A percentile compares a stretch with the other conserved stretches of the same genome.
phyloP scores from a whole-genome alignment of 2,888 invertebrate species.

The Venusia cambrica region DNA sequence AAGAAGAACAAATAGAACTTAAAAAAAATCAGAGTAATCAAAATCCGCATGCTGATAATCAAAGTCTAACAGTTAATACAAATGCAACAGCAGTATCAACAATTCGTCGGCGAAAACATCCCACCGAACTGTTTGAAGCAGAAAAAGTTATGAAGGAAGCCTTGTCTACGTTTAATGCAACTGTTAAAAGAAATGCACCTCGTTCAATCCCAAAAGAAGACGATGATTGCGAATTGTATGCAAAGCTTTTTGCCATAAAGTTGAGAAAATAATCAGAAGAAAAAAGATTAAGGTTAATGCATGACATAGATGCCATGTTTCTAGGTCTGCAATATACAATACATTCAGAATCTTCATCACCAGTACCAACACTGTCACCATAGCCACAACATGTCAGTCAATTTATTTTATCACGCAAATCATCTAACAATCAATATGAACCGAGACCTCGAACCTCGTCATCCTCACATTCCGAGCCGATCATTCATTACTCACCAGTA shows the following conservation, averaged over 20 bases:
- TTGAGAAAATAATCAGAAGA: slow-evolving; percentile 14
- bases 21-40: no score
- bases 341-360: slow-evolving; percentile 15
- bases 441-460: slow-evolving; percentile 14
- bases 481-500: no score
- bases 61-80: slow-evolving; percentile 12
- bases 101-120: slow-evolving; percentile 15
- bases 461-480: no score
- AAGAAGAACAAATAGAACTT: no score
- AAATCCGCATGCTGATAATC: no score
- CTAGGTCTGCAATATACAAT: slow-evolving; percentile 9
- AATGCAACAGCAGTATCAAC: slow-evolving; percentile 15
- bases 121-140: slow-evolving; percentile 17
- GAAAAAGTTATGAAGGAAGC: slow-evolving; percentile 27
- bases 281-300: slow-evolving; percentile 15
- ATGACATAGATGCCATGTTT: slow-evolving; percentile 15
- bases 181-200: slow-evolving; percentile 24
- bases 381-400: slow-evolving; percentile 8
- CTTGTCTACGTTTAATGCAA: slow-evolving; percentile 22
- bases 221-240: slow-evolving; percentile 16
- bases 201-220: slow-evolving; percentile 11
- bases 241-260: slow-evolving; percentile 15
- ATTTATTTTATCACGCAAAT: slow-evolving; percentile 12
- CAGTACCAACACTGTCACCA: slow-evolving; percentile 11
- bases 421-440: slow-evolving; percentile 9